These are phyloP conservation scores for Protonemura montana DNA, from an alignment of 2,888 invertebrate species.

Conservation along the genomic window DNA sequence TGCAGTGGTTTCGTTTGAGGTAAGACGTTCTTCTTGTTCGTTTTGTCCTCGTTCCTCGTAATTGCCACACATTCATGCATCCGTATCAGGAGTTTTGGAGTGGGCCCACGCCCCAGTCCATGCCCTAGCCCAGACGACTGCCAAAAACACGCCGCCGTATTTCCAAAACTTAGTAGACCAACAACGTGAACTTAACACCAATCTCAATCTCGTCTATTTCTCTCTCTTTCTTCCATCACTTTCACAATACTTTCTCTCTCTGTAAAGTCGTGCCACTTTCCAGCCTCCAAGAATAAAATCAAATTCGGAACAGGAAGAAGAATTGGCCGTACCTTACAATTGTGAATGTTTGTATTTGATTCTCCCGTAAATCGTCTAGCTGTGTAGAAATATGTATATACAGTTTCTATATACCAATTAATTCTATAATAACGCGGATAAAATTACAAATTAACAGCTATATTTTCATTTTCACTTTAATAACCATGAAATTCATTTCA, in stretches of 20 bases:
- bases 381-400: neutral
- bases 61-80: slow-evolving; percentile 12
- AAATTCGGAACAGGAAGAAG: slow-evolving; percentile 2
- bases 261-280: neutral
- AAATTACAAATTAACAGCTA: neutral
- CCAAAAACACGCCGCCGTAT: neutral
- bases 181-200: slow-evolving; percentile 4
- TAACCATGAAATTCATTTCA: neutral
- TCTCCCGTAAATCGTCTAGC: neutral
- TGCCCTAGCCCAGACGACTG: no score
- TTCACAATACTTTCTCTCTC: neutral
- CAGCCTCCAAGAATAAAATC: neutral
- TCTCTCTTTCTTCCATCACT: slow-evolving; percentile 12
- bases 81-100: neutral
- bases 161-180: neutral
- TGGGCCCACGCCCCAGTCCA: no score
- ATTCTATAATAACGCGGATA: neutral
- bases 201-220: neutral
- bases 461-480: slow-evolving; percentile 12
- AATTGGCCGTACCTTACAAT: neutral
- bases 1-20: neutral
- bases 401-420: neutral
- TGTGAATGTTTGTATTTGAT: neutral
- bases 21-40: neutral
- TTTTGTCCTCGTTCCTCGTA: neutral